These are phyloP conservation scores for Tetrax tetrax DNA, from an alignment of 2,113 vertebrate species.

Conservation along the genomic window DNA sequence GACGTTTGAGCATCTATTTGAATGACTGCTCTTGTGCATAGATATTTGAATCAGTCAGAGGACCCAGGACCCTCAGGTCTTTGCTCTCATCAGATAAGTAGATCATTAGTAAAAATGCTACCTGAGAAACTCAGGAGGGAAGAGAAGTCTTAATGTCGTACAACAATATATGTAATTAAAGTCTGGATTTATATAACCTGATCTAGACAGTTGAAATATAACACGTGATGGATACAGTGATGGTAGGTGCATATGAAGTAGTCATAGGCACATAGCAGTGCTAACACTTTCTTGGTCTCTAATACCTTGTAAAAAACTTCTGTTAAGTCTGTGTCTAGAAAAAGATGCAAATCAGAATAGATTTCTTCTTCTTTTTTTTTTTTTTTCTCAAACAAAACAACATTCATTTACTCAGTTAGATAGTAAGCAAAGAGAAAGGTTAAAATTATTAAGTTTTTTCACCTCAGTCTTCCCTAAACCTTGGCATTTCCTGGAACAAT, in stretches of 20 bases:
- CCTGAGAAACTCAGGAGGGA: not conserved
- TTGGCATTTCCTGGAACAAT: not conserved
- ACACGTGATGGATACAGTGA: not conserved
- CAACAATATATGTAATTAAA: not conserved
- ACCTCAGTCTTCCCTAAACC: not conserved
- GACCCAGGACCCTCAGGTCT: not conserved
- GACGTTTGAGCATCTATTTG: not conserved
- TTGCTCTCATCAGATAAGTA: not conserved
- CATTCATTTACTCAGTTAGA: not conserved
- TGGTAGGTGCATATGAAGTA: not conserved
- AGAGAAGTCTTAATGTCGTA: not conserved
- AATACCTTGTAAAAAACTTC: not conserved
- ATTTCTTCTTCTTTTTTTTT: not conserved
- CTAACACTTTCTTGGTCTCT: not conserved
- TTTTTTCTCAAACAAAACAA: not conserved
- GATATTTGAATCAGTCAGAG: not conserved
- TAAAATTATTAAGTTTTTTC: not conserved
- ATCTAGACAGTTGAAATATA: not conserved
- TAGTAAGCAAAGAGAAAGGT: not conserved
- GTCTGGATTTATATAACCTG: not conserved
- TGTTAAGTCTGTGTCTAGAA: not conserved
- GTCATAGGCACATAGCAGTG: not conserved
- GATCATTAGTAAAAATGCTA: not conserved
- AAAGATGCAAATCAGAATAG: not conserved
- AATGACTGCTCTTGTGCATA: not conserved